Conservation (phyloP, 2,113 vertebrate species). For the Paradoxurus hermaphroditus region DNA sequence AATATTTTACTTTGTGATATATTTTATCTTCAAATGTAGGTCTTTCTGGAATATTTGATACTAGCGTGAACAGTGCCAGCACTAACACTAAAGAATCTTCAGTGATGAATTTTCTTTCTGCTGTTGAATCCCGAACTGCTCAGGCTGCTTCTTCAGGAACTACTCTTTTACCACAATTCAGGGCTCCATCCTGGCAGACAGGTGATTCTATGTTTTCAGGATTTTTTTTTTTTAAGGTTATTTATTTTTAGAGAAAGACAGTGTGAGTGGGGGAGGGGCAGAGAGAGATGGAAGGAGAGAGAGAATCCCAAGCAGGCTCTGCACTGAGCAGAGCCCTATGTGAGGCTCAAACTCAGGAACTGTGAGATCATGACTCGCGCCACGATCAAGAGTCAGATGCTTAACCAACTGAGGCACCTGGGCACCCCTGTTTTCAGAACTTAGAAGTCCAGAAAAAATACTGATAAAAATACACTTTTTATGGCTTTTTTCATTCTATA, state of each 20-base stretch:
- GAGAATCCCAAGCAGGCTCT: no score
- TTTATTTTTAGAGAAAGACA: no score
- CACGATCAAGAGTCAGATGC: no score
- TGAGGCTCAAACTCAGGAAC: no score
- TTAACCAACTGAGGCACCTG: no score
- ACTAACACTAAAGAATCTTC: conserved; percentile 94
- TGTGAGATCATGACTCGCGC: no score
- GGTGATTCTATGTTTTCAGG: conserved; percentile 81
- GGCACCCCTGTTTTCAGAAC: neutral
- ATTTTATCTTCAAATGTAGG: conserved; percentile 76
- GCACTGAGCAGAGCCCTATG: no score
- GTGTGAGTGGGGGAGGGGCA: no score
- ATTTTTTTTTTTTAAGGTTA: neutral
- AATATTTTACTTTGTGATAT: conserved; percentile 27
- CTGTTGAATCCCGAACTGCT: conserved; percentile 93
- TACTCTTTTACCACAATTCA: conserved; percentile 93
- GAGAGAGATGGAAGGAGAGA: no score
- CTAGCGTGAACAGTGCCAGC: conserved; percentile 86
- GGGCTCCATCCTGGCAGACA: conserved; percentile 95
- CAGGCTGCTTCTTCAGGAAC: conserved; percentile 95
- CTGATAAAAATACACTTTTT: neutral
- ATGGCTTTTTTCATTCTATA: neutral
- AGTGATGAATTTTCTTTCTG: conserved; percentile 96
- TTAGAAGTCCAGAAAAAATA: conserved; percentile 24
- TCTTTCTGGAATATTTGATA: conserved; percentile 92